Evolutionary conservation across 1,140 invertebrate genomes (phyloP), one percentile per base, ranked within the genome.

Genomic region (Carposina sasakii): DNA sequence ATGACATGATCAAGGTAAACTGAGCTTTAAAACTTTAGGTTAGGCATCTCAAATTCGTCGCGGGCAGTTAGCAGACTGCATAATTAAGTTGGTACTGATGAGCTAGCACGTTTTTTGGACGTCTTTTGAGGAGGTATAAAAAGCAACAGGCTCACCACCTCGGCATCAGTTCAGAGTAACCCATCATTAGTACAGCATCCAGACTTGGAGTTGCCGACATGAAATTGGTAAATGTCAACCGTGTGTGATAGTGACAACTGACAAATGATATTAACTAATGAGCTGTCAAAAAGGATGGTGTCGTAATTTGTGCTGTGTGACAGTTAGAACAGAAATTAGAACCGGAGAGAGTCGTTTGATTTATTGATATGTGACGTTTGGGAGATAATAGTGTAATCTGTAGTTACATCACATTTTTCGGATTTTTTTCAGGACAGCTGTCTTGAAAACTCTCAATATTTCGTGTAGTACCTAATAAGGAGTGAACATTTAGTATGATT

Each of bases 121-220:
- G 70, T 60, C 66, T 71, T 73, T 76, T 67, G 57, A 65, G 60
- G 64, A 33, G 56, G 66, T 81, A 81, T 81, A 81, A 70, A 79
- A 75, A 71, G 63, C 58, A 70, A 69, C 69, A 60, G 58, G 61
- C 42, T 57, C 26, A 47, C 58, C 49, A 50, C 13, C 36, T 47
- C 47, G 40, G 54, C 59, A 67, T 58, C 75, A 81, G 73, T 77
- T 47, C 52, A 54, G 53, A 59, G 63, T 60, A 39, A 62, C 41
- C 57, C 58, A 57, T 66, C 67, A 52, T 52, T 41, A 63, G 50
- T 52, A 48, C 54, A 58, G 47, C 59, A 67, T 63, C 56, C 41
- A 40, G 42, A 52, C 44, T 51, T 46, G 34, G 31, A 33, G 37
- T 22, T 21, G 42, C 30, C 21, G 66, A 44, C 46, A 77, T 81